Evolutionary conservation across 2,113 vertebrate genomes (phyloP).

Genomic region (Irena cyanogastra): DNA sequence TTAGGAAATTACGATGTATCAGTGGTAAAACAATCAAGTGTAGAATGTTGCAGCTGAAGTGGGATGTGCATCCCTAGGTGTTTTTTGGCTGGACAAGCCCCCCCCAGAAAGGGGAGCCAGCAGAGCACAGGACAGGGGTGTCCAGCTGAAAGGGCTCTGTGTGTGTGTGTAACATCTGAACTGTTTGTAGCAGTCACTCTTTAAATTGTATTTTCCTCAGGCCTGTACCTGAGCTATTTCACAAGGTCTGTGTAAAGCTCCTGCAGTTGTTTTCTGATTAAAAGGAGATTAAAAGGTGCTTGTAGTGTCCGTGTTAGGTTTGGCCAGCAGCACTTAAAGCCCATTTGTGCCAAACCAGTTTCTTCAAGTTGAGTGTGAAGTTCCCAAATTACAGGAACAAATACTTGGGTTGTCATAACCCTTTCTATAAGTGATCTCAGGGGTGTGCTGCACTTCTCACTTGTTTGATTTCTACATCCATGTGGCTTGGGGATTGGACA

Average conservation of each 20-base stretch:
- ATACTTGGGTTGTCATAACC: not conserved
- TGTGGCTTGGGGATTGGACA: not conserved
- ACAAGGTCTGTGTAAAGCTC: not conserved
- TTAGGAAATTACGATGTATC: accelerated
- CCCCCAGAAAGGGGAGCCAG: not conserved
- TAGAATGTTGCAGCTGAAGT: not conserved
- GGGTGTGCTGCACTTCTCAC: not conserved
- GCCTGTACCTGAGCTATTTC: not conserved
- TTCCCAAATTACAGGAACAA: not conserved
- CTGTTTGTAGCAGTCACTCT: not conserved
- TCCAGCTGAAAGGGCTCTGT: not conserved
- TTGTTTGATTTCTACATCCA: not conserved
- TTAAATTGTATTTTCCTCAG: not conserved
- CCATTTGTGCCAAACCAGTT: not conserved
- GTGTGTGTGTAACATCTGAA: not conserved
- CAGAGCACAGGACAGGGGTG: not conserved
- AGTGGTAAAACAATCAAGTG: not conserved
- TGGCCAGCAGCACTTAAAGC: not conserved
- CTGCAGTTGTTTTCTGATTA: not conserved
- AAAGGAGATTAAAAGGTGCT: not conserved
- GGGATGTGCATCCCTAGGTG: not conserved
- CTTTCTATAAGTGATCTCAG: not conserved
- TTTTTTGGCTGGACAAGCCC: not conserved
- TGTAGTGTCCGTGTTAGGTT: not conserved
- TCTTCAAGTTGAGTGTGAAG: not conserved